A percentile compares a stretch with the other conserved stretches of the same genome.
Evolutionary conservation across 2,888 invertebrate species (phyloP).

Genomic region (Limnephilus rhombicus): DNA sequence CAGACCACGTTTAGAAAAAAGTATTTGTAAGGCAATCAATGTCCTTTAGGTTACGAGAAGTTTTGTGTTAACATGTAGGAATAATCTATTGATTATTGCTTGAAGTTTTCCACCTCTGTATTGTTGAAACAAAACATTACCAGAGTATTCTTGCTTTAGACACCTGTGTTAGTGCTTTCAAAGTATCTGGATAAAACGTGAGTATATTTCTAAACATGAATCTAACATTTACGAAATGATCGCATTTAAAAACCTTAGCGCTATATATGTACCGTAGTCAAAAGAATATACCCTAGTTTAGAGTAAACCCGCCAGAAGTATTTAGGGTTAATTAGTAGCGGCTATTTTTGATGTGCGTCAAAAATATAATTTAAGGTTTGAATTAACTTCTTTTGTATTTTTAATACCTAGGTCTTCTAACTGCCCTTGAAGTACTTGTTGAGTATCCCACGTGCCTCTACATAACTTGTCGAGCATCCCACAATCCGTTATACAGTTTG

Average conservation of each 20-base stretch:
- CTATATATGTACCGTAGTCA: conserved; percentile 39
- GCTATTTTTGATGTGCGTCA: conserved; percentile 17
- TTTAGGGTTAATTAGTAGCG: conserved; percentile 2
- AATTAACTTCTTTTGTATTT: conserved; percentile 13
- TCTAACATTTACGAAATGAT: background rate
- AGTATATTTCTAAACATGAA: background rate
- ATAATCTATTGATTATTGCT: background rate
- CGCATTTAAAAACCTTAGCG: conserved; percentile 36
- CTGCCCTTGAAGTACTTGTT: conserved; percentile 18
- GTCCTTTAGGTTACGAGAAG: conserved; percentile 19
- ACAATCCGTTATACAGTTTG: background rate
- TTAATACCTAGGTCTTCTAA: conserved; percentile 16
- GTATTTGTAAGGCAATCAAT: conserved; percentile 13
- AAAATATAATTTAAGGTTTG: conserved; percentile 3
- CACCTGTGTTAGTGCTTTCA: conserved; percentile 23
- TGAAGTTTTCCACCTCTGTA: background rate
- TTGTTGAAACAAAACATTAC: background rate
- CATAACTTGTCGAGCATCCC: background rate
- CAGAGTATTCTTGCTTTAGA: background rate
- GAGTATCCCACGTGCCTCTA: background rate
- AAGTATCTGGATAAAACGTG: background rate
- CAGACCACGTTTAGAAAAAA: background rate
- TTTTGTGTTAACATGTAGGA: conserved; percentile 9
- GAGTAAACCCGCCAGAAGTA: background rate
- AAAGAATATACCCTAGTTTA: background rate